A percentile compares a stretch with the other conserved stretches of the same genome.
Evolutionary conservation across 2,113 vertebrate genomes (phyloP).

Genomic region (Tychaedon coryphoeus): DNA sequence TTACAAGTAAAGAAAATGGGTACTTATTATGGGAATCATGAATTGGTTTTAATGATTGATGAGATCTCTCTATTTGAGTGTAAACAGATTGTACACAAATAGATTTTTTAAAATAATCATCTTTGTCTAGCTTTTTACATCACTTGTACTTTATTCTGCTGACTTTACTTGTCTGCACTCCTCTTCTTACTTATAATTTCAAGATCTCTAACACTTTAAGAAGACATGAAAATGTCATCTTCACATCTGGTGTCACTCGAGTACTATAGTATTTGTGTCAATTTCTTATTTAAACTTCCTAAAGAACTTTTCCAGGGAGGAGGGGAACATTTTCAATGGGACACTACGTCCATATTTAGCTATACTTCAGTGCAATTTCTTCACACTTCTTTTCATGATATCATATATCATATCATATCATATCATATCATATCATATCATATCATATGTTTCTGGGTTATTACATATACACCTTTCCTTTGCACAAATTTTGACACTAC

Average conservation of each 20-base stretch:
- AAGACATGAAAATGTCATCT: neutral
- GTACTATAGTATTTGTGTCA: neutral
- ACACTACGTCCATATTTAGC: neutral
- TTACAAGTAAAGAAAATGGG: neutral
- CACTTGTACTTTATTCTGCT: neutral
- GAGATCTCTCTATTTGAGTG: neutral
- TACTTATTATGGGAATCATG: neutral
- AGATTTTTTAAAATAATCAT: neutral
- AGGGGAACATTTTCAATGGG: neutral
- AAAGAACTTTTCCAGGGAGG: neutral
- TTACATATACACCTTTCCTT: slow-evolving; percentile 11
- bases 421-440: too few relatives aligned
- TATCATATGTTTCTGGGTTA: neutral
- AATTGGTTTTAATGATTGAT: neutral
- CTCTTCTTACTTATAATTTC: neutral
- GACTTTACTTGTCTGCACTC: neutral
- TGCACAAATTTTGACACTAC: slow-evolving; percentile 12
- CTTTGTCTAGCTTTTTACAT: neutral
- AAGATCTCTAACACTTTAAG: neutral
- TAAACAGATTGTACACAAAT: neutral
- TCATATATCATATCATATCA: neutral
- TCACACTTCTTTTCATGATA: slow-evolving; percentile 7
- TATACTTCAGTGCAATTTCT: slow-evolving; percentile 27
- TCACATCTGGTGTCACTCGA: neutral
- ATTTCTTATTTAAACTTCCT: slow-evolving; percentile 24